Conservation (phyloP, 2,797 vertebrate species). For the Ceryle rudis region DNA sequence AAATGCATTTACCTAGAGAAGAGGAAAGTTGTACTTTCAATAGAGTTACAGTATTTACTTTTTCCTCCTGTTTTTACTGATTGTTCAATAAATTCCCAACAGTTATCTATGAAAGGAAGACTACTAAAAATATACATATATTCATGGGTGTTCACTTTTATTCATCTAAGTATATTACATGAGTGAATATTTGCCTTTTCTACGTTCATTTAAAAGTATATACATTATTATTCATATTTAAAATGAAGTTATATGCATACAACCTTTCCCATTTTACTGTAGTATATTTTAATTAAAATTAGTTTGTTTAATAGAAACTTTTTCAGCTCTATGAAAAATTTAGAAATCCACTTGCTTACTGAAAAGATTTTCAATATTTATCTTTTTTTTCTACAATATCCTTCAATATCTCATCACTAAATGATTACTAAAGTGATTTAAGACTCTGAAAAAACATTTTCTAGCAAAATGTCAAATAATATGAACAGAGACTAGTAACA, state of each 20-base stretch:
- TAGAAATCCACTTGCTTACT: not conserved
- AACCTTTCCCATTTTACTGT: not conserved
- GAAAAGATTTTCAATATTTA: not conserved
- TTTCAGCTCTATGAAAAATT: not conserved
- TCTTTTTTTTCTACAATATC: not conserved
- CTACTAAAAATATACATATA: not conserved
- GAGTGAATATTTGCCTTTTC: not conserved
- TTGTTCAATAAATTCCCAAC: not conserved
- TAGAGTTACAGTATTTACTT: not conserved
- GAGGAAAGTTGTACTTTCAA: not conserved
- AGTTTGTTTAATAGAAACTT: not conserved
- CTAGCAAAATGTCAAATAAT: slow-evolving; percentile 39
- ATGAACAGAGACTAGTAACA: slow-evolving; percentile 17
- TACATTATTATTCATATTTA: not conserved
- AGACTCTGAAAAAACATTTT: slow-evolving; percentile 14
- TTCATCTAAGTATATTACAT: not conserved
- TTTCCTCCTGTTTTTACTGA: not conserved
- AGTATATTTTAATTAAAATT: not conserved
- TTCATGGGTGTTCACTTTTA: not conserved
- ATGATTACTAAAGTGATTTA: slow-evolving; percentile 13
- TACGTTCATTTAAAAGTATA: not conserved
- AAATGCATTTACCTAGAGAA: not conserved
- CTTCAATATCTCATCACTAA: not conserved
- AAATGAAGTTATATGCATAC: not conserved
- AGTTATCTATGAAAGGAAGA: not conserved